phyloP scores from a whole-genome alignment of 2,113 vertebrate species.

The Triplophysa tibetana region DNA sequence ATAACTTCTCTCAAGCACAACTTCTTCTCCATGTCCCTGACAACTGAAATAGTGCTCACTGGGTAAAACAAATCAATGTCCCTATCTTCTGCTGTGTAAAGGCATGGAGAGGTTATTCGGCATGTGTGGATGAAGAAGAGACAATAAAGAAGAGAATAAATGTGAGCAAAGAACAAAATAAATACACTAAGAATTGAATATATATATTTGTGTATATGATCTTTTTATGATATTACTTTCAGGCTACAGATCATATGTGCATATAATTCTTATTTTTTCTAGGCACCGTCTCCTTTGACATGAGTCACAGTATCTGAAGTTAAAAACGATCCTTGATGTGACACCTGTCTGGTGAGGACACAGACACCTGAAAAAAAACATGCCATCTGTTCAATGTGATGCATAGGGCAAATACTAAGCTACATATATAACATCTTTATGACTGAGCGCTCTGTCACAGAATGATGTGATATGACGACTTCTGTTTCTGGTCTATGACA shows the following conservation, averaged over 20 bases:
- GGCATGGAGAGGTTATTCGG: slow-evolving; percentile 9
- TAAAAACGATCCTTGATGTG: too few relatives aligned
- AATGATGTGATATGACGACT: slow-evolving; percentile 16
- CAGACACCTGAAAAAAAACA: not conserved
- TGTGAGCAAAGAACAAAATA: too few relatives aligned
- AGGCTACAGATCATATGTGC: too few relatives aligned
- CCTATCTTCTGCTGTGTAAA: slow-evolving; percentile 7
- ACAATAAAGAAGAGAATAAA: not conserved
- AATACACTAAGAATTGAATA: too few relatives aligned
- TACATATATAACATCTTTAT: not conserved
- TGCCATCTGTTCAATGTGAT: not conserved
- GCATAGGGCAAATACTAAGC: too few relatives aligned
- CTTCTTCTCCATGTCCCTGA: slow-evolving; percentile 14
- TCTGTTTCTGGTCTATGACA: slow-evolving; percentile 11
- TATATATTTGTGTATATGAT: too few relatives aligned
- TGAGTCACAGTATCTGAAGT: too few relatives aligned
- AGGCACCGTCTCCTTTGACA: too few relatives aligned
- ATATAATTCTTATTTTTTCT: too few relatives aligned
- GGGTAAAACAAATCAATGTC: not conserved
- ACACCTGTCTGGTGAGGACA: too few relatives aligned
- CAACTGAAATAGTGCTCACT: slow-evolving; percentile 31
- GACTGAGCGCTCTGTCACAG: not conserved
- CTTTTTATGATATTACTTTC: too few relatives aligned
- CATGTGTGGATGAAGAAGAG: not conserved
- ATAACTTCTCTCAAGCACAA: slow-evolving; percentile 23